phyloP scores from a whole-genome alignment of 92 coral and sea anemone species.

The Umimayanthus chanpuru region DNA sequence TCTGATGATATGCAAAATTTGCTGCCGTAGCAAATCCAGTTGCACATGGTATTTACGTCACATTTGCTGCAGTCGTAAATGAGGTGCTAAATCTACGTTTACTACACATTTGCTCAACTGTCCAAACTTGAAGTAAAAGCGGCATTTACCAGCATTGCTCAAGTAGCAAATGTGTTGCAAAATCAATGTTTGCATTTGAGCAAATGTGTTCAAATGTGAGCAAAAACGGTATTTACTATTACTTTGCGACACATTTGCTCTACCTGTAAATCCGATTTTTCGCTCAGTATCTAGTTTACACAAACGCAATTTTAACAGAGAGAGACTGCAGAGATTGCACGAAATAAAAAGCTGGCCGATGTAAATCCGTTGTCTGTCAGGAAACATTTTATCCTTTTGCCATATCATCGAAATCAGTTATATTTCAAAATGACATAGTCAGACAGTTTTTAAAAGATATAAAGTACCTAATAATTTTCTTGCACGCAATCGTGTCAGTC shows the following conservation, averaged over 20 bases:
- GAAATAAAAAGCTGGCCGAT: not conserved
- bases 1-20: constrained; percentile 2
- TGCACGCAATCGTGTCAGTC: constrained; percentile 3
- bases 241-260: constrained; percentile 17
- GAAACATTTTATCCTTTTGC: not conserved
- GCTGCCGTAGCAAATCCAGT: constrained; percentile 21
- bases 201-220: constrained; percentile 19
- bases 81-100: constrained; percentile 19
- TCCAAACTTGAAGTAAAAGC: constrained; percentile 21
- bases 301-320: not conserved
- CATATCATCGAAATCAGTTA: not conserved
- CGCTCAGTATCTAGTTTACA: not conserved
- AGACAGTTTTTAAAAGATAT: not conserved
- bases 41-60: constrained; percentile 10
- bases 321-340: constrained; percentile 1
- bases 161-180: constrained; percentile 16
- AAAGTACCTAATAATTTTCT: constrained; percentile 2
- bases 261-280: constrained; percentile 21
- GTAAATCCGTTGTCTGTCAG: not conserved
- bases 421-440: constrained; percentile 2
- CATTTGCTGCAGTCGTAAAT: constrained; percentile 22
- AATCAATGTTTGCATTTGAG: constrained; percentile 12
- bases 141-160: constrained; percentile 21
- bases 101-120: constrained; percentile 15
- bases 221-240: constrained; percentile 13